Base-by-base conservation (phyloP, 2,797 vertebrate genomes). In the Chanos chanos region DNA sequence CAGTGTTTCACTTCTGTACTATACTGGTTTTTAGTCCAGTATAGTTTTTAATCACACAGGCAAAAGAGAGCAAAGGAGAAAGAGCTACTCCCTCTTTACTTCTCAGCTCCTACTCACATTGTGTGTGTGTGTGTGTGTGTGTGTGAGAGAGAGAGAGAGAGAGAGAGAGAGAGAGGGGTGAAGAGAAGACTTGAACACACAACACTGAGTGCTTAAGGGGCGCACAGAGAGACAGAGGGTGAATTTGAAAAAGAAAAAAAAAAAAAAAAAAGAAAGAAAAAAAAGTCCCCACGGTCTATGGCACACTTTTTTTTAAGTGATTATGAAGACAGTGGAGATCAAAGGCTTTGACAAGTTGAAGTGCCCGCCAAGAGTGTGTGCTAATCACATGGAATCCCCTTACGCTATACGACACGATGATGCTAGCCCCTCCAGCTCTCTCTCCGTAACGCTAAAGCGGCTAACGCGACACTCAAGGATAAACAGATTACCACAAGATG, bases 311-410 rank as follows among this genome's bases (percentile, higher is more conserved):
- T 81, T 73, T 81, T 81, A 85, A 87, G 85, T 86, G 85, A 86
- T 88, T 86, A 87, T 78, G 70, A 77, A 83, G 84, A 84, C 78
- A 77, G 81, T 83, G 86, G 78, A 87, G 86, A 86, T 87, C 86
- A 88, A 88, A 87, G 84, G 82, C 83, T 87, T 82, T 87, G 85
- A 89, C 83, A 80, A 85, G 83, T 86, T 73, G 76, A 83, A 82
- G 81, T 76, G 79, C 21, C 64, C 77, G 77, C 79, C 80, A 82
- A 85, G 84, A 82, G 78, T 54, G 75, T 85, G 83, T 74, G 74
- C 79, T 87, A 86, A 89, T 88, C 83, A 83, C 68, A 61, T 78
- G 56, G 62, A 45, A 84, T 73, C 76, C 85, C 77, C 71, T 66
- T 77, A 76, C 78, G 78, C 68, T 78, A 81, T 67, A 73, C 74